Evolutionary conservation across 2,888 invertebrate genomes (phyloP).

Genomic region (Cremastinae sp.): DNA sequence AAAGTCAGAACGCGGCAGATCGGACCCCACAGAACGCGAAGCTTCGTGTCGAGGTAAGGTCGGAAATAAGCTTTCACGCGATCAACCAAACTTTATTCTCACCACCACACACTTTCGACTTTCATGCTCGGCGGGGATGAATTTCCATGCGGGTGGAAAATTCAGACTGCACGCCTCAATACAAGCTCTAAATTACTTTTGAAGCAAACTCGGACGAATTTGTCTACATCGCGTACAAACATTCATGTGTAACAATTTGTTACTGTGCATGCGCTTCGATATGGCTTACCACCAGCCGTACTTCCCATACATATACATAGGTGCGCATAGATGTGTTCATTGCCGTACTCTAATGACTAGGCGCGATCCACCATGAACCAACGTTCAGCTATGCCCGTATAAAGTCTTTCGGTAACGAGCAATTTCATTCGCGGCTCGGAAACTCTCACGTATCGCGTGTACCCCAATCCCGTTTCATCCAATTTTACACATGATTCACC

Average conservation of each 20-base stretch:
- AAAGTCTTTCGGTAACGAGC: conserved; percentile 32
- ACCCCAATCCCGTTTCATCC: conserved; percentile 33
- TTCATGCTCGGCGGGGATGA: no score
- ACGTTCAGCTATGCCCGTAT: conserved; percentile 21
- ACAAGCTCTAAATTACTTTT: no score
- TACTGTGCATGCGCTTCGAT: no score
- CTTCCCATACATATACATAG: conserved; percentile 14
- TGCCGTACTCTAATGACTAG: conserved; percentile 24
- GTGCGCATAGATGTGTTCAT: conserved; percentile 15
- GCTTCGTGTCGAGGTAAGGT: conserved; percentile 90
- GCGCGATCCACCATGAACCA: conserved; percentile 22
- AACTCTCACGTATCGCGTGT: conserved; percentile 45
- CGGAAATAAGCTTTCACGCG: conserved; percentile 70
- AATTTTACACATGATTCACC: conserved; percentile 20
- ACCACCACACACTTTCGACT: no score
- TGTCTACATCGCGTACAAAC: no score
- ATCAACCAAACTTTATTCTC: conserved; percentile 33
- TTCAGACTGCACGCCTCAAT: no score
- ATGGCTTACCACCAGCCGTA: conserved; percentile 31
- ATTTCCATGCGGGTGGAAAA: no score
- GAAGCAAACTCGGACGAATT: no score
- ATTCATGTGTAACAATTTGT: no score
- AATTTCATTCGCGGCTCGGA: conserved; percentile 30
- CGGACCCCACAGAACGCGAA: conserved; percentile 90
- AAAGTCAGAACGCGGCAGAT: conserved; percentile 95